Evolutionary conservation across 2,888 invertebrate species (phyloP).

Genomic region (Aelia acuminata): DNA sequence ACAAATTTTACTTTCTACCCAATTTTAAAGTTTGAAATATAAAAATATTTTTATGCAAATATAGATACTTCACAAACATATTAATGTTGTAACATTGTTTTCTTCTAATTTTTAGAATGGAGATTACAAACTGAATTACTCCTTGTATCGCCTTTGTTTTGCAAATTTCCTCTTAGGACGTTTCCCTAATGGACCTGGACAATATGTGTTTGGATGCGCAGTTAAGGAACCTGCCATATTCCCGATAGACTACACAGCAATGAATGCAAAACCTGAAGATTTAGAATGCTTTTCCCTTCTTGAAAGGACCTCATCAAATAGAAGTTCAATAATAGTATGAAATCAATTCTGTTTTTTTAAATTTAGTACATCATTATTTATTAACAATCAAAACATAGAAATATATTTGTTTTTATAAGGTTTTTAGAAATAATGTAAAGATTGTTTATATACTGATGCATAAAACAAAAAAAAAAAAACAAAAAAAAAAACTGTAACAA

Average conservation of each 20-base stretch:
- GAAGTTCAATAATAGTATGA: constrained; percentile 78
- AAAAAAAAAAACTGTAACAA: background rate
- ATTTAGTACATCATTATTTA: constrained; percentile 9
- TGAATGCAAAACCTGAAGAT: constrained; percentile 80
- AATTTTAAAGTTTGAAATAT: background rate
- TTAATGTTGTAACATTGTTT: background rate
- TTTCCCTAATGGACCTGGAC: constrained; percentile 83
- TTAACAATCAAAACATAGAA: background rate
- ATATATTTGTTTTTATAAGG: constrained; percentile 6
- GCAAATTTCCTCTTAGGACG: constrained; percentile 82
- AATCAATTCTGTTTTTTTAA: background rate
- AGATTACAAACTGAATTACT: constrained; percentile 77
- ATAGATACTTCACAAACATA: background rate
- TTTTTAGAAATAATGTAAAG: background rate
- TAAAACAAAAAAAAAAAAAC: no score
- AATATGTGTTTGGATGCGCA: constrained; percentile 77
- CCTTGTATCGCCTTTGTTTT: constrained; percentile 80
- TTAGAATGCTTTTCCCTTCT: constrained; percentile 76
- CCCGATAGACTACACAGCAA: constrained; percentile 82
- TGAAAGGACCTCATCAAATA: constrained; percentile 69
- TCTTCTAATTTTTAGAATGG: constrained; percentile 74
- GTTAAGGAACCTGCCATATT: constrained; percentile 72
- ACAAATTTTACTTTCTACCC: background rate
- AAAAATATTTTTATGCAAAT: background rate
- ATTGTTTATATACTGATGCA: background rate